phyloP scores from a whole-genome alignment of 2,888 invertebrate species.

The Ypsolopha scabrella region DNA sequence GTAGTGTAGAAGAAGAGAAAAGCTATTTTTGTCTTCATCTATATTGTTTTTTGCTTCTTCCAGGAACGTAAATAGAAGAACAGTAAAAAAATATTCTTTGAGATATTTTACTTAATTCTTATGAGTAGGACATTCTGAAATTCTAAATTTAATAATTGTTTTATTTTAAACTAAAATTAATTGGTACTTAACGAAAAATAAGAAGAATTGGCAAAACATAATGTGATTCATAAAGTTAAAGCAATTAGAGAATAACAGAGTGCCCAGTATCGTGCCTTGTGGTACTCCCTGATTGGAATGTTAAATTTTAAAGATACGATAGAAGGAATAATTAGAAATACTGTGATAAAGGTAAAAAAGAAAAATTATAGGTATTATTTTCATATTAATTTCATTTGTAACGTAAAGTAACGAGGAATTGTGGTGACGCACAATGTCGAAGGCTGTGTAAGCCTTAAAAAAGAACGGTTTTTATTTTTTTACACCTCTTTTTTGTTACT shows the following conservation, averaged over 20 bases:
- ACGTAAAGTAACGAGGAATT: slow-evolving; percentile 17
- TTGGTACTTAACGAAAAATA: not conserved
- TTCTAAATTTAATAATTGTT: no score
- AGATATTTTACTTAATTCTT: no score
- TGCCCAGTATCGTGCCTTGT: slow-evolving; percentile 51
- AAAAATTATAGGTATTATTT: slow-evolving; percentile 21
- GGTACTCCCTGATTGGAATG: slow-evolving; percentile 27
- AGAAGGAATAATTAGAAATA: slow-evolving; percentile 33
- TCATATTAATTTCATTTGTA: slow-evolving; percentile 22
- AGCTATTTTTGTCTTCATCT: no score
- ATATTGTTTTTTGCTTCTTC: no score
- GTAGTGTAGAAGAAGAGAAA: no score
- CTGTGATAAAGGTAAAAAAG: slow-evolving; percentile 44
- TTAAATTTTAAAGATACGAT: slow-evolving; percentile 23
- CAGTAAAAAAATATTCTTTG: no score
- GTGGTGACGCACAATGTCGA: slow-evolving; percentile 17
- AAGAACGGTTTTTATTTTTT: slow-evolving; percentile 20
- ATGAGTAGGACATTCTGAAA: no score
- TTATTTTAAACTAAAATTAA: no score
- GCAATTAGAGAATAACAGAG: slow-evolving; percentile 14
- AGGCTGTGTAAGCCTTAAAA: slow-evolving; percentile 30
- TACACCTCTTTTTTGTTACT: slow-evolving; percentile 23
- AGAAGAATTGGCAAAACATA: not conserved
- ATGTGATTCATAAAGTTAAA: not conserved
- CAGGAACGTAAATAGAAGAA: no score